Base-by-base conservation (phyloP, 2,797 vertebrate genomes). In the Trachurus trachurus region DNA sequence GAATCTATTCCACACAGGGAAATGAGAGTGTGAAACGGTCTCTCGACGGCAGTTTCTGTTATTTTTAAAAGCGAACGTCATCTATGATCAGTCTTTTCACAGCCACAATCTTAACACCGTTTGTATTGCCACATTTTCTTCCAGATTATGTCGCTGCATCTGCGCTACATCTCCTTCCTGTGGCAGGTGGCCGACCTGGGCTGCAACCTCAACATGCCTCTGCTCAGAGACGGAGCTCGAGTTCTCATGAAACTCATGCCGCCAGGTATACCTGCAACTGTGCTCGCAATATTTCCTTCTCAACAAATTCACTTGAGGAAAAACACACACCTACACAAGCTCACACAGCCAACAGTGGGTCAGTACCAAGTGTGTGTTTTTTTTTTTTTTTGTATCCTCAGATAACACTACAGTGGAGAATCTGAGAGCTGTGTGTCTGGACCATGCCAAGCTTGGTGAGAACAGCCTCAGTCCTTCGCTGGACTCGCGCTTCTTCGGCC, bases 211-310 rank as follows among this genome's bases (percentile, higher is more conserved):
- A 99, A 97, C 94, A 99, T 99, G 98, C 97, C 98, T 50, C 96
- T 97, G 76, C 96, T 99, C 74, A 94, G 98, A 93, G 98, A 99
- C 88, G 98, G 98, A 87, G 98, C 98, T 89, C 95, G 98, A 77
- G 95, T 99, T 84, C 97, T 99, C 84, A 99, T 99, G 98, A 99
- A 99, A 87, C 97, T 99, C 82, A 99, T 99, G 98, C 98, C 98
- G 68, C 98, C 98, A 93, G 98, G 98, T 99, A 94, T 87, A 65
- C 58, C 42, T 15, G 42, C 45, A 65, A 19, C 57, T 64, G 15
- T 67, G 7, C 44, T 60, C 57, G 66, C 6, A 34, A 11, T 52
- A 17, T 52, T 53, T 16, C 4, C 2, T 4, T 68, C 58, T 16
- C 9, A 26, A 17, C 47, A 31, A 34, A 1, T 50, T 53, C 2